Base-by-base conservation (phyloP, 2,888 invertebrate species). In the Creontiades dilutus region DNA sequence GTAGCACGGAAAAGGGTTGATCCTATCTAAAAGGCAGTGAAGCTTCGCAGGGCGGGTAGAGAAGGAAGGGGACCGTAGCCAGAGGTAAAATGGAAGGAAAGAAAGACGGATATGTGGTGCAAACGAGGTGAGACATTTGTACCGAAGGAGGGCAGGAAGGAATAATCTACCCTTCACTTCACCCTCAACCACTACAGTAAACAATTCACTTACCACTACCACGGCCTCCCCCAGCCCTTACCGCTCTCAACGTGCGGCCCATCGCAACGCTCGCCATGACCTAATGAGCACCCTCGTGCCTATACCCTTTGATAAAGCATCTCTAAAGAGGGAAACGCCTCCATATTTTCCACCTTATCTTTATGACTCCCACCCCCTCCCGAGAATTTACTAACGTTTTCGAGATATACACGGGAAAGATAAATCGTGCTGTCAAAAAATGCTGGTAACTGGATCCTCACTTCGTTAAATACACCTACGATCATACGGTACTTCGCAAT, bases 111-210 rank as follows among this genome's bases (percentile, higher is more conserved):
- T n/a, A n/a, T 61, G 61, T 68, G 68, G 68, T 19, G 68, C 68
- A 68, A 68, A 68, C 68, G 68, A 68, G 68, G 68, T 68, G 68
- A 68, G 68, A 68, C 68, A 68, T 68, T 68, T 68, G 68, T 68
- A 68, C 68, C 68, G 23, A 27, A 23, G 23, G 68, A 27, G 12
- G 23, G 19, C 3, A 5, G 68, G 68, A 23, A 68, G 68, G 68
- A 68, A 68, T 68, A 68, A 68, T 68, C 68, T 68, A 68, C 68
- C 68, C 68, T 23, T 61, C 52, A 52, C 52, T 52, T 2, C 52
- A 14, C 52, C 19, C 2, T n/a, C n/a, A 11, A 16, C 61, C 9
- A 0, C 61, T 68, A 19, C 68, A 23, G 68, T 68, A 68, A 23
- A 23, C 23, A 68, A 68, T 23, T 23, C 68, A 68, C 68, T 68